phyloP scores from a whole-genome alignment of 1,140 invertebrate genomes.

The Antheraea pernyi region DNA sequence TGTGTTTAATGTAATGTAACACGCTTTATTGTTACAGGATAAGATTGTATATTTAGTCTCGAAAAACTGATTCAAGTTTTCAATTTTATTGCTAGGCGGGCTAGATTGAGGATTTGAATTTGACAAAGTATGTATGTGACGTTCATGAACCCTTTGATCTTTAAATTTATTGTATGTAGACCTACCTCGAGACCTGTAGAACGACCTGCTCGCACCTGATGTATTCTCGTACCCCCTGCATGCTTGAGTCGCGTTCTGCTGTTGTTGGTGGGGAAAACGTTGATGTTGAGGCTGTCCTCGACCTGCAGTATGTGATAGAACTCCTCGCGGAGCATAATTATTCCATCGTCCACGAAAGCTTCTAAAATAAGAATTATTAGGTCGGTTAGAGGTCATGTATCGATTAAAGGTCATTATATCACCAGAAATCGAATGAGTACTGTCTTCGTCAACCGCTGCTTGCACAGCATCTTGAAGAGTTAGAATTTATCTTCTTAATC shows the following conservation, averaged over 20 bases:
- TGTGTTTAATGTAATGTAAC: slow-evolving; percentile 1
- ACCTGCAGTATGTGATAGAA: neutral
- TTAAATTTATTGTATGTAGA: neutral
- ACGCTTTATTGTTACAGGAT: slow-evolving; percentile 3
- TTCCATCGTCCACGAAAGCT: neutral
- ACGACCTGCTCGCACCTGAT: neutral
- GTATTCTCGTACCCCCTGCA: neutral
- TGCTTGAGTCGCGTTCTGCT: neutral
- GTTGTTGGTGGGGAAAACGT: neutral
- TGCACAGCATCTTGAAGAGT: slow-evolving; percentile 23
- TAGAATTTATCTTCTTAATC: slow-evolving; percentile 19
- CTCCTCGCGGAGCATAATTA: neutral
- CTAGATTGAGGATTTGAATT: slow-evolving; percentile 6
- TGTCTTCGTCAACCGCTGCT: slow-evolving; percentile 20
- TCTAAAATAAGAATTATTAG: neutral
- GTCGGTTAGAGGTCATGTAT: neutral
- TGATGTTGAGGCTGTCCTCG: neutral
- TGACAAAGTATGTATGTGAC: slow-evolving; percentile 23
- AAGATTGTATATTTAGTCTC: slow-evolving; percentile 20
- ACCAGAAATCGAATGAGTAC: neutral
- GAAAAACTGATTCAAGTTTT: slow-evolving; percentile 21
- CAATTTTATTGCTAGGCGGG: slow-evolving; percentile 1
- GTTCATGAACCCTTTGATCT: neutral
- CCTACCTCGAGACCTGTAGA: slow-evolving; percentile 8
- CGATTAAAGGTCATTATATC: no score